Percentiles rank a stretch among this genome's conserved stretches.
These are phyloP conservation scores for Thecocarcelia acutangulata DNA, from an alignment of 2,888 invertebrate species.

Conservation along the genomic window DNA sequence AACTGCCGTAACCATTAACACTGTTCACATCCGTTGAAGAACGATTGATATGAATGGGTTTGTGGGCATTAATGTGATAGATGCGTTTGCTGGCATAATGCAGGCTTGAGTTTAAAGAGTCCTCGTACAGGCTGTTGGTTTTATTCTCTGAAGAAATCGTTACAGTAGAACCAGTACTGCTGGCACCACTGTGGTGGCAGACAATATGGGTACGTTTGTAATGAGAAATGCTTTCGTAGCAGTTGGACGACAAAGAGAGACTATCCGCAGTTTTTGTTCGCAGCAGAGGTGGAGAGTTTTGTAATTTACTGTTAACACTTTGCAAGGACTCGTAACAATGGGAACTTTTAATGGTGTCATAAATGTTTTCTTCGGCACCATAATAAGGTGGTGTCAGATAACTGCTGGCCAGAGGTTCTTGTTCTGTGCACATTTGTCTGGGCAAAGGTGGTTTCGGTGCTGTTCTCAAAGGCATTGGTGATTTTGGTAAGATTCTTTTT, in stretches of 20 bases:
- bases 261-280: constrained; percentile 71
- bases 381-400: constrained; percentile 70
- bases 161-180: constrained; percentile 79
- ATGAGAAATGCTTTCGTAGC: constrained; percentile 80
- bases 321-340: constrained; percentile 78
- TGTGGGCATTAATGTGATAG: constrained; percentile 36
- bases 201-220: constrained; percentile 70
- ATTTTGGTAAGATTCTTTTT: constrained; percentile 76
- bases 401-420: constrained; percentile 17
- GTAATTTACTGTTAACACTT: constrained; percentile 44
- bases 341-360: constrained; percentile 85
- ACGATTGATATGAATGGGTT: constrained; percentile 51
- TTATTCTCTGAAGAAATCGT: constrained; percentile 81
- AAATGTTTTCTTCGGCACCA: constrained; percentile 83
- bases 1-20: constrained; percentile 66
- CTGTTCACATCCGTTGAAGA: constrained; percentile 70
- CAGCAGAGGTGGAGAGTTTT: constrained; percentile 45
- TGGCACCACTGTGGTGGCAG: constrained; percentile 70
- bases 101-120: constrained; percentile 65
- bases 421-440: constrained; percentile 21
- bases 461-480: constrained; percentile 71
- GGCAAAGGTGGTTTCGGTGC: constrained; percentile 72
- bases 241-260: constrained; percentile 79
- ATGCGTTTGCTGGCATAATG: constrained; percentile 55
- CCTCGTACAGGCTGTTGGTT: constrained; percentile 81